Evolutionary conservation across 1,140 invertebrate genomes (phyloP).

Genomic region (Forficula auricularia): DNA sequence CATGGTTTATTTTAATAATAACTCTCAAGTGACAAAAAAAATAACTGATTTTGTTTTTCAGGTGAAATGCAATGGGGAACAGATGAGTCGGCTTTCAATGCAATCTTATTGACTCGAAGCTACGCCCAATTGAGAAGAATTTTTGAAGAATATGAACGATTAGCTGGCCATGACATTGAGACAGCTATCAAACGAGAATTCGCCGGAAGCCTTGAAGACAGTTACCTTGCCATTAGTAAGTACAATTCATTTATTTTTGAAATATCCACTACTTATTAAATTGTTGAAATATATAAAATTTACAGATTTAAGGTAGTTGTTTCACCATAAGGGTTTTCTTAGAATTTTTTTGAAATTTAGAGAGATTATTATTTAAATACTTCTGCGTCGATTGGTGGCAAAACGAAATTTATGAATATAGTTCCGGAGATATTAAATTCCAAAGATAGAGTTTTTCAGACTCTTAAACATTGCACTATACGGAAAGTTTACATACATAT

Average conservation of each 20-base stretch:
- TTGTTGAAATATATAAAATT: too few relatives aligned
- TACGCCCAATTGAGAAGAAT: conserved; percentile 59
- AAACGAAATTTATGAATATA: too few relatives aligned
- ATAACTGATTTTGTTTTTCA: conserved; percentile 7
- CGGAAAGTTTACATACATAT: too few relatives aligned
- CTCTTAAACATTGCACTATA: too few relatives aligned
- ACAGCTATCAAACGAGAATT: conserved; percentile 76
- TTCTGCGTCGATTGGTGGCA: too few relatives aligned
- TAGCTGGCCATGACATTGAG: conserved; percentile 64
- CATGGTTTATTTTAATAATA: background rate
- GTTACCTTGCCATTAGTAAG: conserved; percentile 70
- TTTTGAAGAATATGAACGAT: conserved; percentile 58
- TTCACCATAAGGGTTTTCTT: too few relatives aligned
- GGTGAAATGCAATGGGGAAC: conserved; percentile 65
- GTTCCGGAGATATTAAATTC: too few relatives aligned
- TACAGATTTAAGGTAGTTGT: too few relatives aligned
- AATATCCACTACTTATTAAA: background rate
- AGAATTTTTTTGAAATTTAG: too few relatives aligned
- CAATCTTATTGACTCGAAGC: conserved; percentile 59
- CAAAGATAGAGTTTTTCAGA: too few relatives aligned
- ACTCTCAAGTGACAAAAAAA: background rate
- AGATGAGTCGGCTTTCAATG: conserved; percentile 70
- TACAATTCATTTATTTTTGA: background rate
- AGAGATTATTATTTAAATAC: too few relatives aligned
- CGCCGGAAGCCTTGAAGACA: conserved; percentile 66